Base-by-base conservation (phyloP, 2,113 vertebrate genomes). In the Megaceryle torquata region DNA sequence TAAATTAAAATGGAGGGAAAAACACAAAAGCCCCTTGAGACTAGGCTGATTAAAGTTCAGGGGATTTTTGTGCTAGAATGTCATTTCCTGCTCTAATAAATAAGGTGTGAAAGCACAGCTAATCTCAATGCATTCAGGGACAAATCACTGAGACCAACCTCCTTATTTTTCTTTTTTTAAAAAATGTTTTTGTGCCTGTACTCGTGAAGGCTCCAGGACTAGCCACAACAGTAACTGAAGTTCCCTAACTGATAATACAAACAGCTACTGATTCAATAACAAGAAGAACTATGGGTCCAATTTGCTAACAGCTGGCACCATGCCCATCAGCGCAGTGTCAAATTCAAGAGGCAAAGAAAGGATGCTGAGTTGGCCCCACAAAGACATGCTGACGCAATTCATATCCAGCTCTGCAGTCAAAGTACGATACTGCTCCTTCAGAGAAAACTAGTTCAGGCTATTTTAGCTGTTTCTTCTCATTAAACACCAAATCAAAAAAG, bases 61-160 rank as follows among this genome's bases (percentile, higher is more conserved):
- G 78, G 94, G 78, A 94, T 86, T 97, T 97, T 91, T 95, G 75
- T 64, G 71, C 89, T 95, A 92, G 48, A 93, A 82, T 94, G 68
- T 91, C 5, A 96, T 88, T 96, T 95, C 93, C 93, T 93, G 89
- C 78, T 91, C 33, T 83, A 86, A 89, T 51, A 79, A 93, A 83
- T 74, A 86, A 95, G 87, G 84, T 92, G 89, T 53, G 81, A 72
- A 92, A 93, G 63, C 71, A 56, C 9, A n/a, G 50, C 63, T 91
- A 63, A 91, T 78, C 37, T 2, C 77, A 77, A 57, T n/a, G 46
- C 63, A 35, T 9, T 15, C 24, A 85, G 33, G 72, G 77, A 44
- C 28, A 48, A 44, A 89, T 35, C 64, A 5, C 19, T 6, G 12
- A 70, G 29, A 87, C 33, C 28, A 83, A 35, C 4, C 33, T 11